These are phyloP conservation scores for Lithophane semibrunnea DNA, from an alignment of 2,888 invertebrate genomes.

Conservation along the genomic window DNA sequence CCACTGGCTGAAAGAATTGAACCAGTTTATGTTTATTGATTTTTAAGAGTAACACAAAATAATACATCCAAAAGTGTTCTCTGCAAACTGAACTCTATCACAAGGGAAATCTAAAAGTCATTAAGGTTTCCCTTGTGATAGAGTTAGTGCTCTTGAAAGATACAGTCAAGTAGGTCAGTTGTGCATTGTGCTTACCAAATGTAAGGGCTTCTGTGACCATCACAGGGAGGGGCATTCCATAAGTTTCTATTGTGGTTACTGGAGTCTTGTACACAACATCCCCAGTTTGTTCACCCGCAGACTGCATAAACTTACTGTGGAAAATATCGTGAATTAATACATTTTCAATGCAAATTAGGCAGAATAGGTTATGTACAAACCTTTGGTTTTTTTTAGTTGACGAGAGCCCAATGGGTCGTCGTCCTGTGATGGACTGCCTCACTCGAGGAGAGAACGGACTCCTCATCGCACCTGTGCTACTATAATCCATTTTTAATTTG, in stretches of 20 bases:
- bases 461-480: slow-evolving; percentile 82
- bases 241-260: slow-evolving; percentile 94
- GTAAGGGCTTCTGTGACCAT: slow-evolving; percentile 97
- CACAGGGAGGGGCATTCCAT: slow-evolving; percentile 95
- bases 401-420: slow-evolving; percentile 79
- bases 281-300: slow-evolving; percentile 84
- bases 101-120: too few species aligned
- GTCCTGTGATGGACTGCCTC: slow-evolving; percentile 82
- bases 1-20: slow-evolving; percentile 83
- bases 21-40: background rate
- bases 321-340: slow-evolving; percentile 25
- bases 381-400: slow-evolving; percentile 83
- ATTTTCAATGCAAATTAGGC: slow-evolving; percentile 2
- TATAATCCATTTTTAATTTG: slow-evolving; percentile 78
- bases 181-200: slow-evolving; percentile 91
- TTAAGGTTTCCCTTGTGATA: background rate
- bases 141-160: background rate
- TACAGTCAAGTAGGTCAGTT: background rate
- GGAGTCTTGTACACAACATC: slow-evolving; percentile 94
- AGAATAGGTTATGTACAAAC: slow-evolving; percentile 72
- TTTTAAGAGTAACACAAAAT: background rate
- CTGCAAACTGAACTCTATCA: too few species aligned
- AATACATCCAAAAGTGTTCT: background rate
- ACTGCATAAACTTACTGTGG: slow-evolving; percentile 80
- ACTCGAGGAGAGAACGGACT: slow-evolving; percentile 88